phyloP scores from a whole-genome alignment of 1,140 invertebrate species.

The Aleiodes sp. region DNA sequence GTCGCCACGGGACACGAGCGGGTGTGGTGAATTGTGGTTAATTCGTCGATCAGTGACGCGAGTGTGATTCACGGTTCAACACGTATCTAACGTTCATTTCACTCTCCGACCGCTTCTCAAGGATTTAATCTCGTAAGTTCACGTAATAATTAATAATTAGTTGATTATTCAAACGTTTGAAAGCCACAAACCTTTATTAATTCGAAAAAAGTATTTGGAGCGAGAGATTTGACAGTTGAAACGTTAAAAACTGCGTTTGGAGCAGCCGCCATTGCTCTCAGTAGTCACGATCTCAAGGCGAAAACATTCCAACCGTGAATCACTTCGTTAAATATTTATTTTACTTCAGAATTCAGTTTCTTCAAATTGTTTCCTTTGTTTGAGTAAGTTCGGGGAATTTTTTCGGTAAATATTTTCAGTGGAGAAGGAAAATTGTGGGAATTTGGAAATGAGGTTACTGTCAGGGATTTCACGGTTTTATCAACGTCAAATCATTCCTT shows the following conservation, averaged over 20 bases:
- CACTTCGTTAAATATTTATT: slow-evolving; percentile 8
- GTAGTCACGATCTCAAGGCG: background rate
- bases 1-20: background rate
- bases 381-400: too few relatives aligned
- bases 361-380: too few relatives aligned
- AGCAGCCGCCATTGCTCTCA: slow-evolving; percentile 1
- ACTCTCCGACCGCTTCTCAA: background rate
- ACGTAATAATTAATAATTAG: background rate
- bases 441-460: background rate
- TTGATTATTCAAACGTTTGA: too few relatives aligned
- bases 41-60: slow-evolving; percentile 40
- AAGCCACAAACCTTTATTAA: background rate
- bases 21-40: slow-evolving; percentile 38
- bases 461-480: background rate
- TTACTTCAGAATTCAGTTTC: background rate
- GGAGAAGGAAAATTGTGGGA: background rate
- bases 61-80: slow-evolving; percentile 45
- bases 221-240: background rate
- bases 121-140: background rate
- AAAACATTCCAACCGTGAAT: slow-evolving; percentile 19
- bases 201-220: too few relatives aligned
- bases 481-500: background rate
- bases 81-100: background rate
- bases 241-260: background rate
- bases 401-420: background rate